These are phyloP conservation scores for Cheilinus undulatus DNA, from an alignment of 2,113 vertebrate species.

Conservation along the genomic window DNA sequence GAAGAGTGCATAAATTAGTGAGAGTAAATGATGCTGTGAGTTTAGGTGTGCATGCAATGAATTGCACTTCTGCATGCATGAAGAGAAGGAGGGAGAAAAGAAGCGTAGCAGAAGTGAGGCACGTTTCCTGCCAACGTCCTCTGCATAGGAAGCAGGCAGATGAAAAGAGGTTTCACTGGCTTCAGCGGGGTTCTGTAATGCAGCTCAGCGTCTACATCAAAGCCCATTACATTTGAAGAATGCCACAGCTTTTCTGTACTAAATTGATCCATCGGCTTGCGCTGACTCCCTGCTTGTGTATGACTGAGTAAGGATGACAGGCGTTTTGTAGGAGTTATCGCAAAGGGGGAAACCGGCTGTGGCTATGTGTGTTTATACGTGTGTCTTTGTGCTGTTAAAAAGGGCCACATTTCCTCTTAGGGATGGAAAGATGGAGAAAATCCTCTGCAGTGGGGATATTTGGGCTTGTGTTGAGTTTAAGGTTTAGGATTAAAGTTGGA, in stretches of 20 bases:
- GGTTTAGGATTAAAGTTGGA: slow-evolving; percentile 31
- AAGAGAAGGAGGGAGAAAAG: neutral
- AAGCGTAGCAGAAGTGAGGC: slow-evolving; percentile 40
- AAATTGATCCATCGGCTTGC: slow-evolving; percentile 76
- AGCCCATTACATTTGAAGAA: slow-evolving; percentile 78
- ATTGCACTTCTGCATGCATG: slow-evolving; percentile 5
- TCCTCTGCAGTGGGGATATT: neutral
- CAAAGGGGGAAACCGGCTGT: slow-evolving; percentile 52
- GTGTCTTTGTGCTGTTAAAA: slow-evolving; percentile 35
- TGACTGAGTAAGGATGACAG: slow-evolving; percentile 76
- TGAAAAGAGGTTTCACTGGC: slow-evolving; percentile 71
- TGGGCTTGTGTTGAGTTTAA: slow-evolving; percentile 1
- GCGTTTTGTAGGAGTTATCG: slow-evolving; percentile 79
- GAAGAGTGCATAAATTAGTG: slow-evolving; percentile 5
- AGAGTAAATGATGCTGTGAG: neutral
- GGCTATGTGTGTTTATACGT: slow-evolving; percentile 17
- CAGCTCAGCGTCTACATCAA: slow-evolving; percentile 80
- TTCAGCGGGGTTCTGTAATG: slow-evolving; percentile 69
- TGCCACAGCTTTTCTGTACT: slow-evolving; percentile 71
- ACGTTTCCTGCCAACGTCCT: slow-evolving; percentile 53
- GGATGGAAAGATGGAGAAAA: slow-evolving; percentile 21
- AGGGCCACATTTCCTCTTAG: slow-evolving; percentile 30
- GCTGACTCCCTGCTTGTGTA: slow-evolving; percentile 65
- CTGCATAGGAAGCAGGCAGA: slow-evolving; percentile 69
- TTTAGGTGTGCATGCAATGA: slow-evolving; percentile 9